Base-by-base conservation (phyloP, 2,113 vertebrate species). In the Colossoma macropomum region DNA sequence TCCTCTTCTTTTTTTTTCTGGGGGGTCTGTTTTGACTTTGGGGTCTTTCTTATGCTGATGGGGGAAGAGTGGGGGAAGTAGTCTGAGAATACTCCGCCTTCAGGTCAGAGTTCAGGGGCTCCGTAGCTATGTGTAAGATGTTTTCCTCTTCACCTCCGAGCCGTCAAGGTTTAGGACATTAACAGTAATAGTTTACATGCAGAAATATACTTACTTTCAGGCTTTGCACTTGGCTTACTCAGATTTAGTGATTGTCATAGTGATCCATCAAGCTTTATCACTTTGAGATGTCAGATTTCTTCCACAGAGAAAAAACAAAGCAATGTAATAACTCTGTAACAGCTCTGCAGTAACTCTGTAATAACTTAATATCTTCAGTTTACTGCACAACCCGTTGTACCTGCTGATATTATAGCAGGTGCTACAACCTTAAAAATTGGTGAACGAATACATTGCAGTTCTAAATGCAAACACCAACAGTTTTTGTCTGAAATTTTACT, bases 41-140 rank as follows among this genome's bases (percentile, higher is more conserved):
- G 66, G 23, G 32, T 56, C 81, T 82, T 77, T 82, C 77, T 30
- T 76, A 80, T 82, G 82, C 75, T 83, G 66, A 83, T 80, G 52
- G 79, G 79, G 56, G 32, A 80, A 38, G 59, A 80, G 79, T 75
- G 82, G 82, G 79, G 86, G 86, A 77, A 56, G 62, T 71, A 28
- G 70, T 79, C 71, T 82, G 82, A 75, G 79, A 84, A 84, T 84
- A 63, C 80, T 79, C 86, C 72, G 71, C 82, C 69, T 79, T 48
- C 59, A 23, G 86, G 86, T 87, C 86, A 87, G 45, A 87, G 86
- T 84, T 87, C 86, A 82, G 75, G 19, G 70, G 79, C 82, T 87
- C 74, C 82, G 52, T 79, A 41, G 59, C 65, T 72, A 78, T 82
- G 62, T 78, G 82, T 73, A 60, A 75, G 68, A 81, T 79, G 68